Evolutionary conservation across 2,113 vertebrate species (phyloP), one percentile per base, ranked within the genome.

Genomic region (Seriola dumerili): DNA sequence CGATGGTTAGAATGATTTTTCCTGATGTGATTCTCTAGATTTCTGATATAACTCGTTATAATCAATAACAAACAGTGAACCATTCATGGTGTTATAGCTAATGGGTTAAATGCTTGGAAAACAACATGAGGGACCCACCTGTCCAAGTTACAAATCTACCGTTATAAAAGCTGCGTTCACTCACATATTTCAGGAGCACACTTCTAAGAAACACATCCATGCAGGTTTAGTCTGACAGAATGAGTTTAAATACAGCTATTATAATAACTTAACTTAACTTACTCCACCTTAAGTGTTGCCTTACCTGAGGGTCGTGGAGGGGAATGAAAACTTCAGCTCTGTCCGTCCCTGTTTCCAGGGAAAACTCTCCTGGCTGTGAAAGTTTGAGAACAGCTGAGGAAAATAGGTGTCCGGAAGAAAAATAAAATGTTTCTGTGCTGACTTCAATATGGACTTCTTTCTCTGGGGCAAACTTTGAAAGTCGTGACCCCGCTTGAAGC

Each of bases 271-370:
- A 29, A 29, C 29, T 29, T 29, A 54, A 50, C 52, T 23, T 8
- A 34, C 14, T 48, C 16, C 67, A 73, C 29, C 34, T 42, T 25
- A 14, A 54, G 0, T 10, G 52, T 52, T 6, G 3, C 63, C 86
- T 88, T 92, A 93, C 92, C 92, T 93, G 92, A 25, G 50, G 48
- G 10, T 13, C 63, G 67, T 3, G 25, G 61, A 11, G 68, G 21
- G 32, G 55, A 50, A 4, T 8, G 5, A 61, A 54, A 23, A 64
- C 59, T 70, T 61, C 14, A 54, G 46, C 71, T 57, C 17, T 25
- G 68, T 50, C n/a, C 29, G 69, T 61, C 54, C 10, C 65, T 21
- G 58, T 73, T 86, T 78, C 69, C 70, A 68, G 50, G 34, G 8
- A 23, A 86, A 80, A 57, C 6, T 61, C 23, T 62, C 19, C 57